phyloP scores from a whole-genome alignment of 2,888 invertebrate species.

The Athalia rosae region DNA sequence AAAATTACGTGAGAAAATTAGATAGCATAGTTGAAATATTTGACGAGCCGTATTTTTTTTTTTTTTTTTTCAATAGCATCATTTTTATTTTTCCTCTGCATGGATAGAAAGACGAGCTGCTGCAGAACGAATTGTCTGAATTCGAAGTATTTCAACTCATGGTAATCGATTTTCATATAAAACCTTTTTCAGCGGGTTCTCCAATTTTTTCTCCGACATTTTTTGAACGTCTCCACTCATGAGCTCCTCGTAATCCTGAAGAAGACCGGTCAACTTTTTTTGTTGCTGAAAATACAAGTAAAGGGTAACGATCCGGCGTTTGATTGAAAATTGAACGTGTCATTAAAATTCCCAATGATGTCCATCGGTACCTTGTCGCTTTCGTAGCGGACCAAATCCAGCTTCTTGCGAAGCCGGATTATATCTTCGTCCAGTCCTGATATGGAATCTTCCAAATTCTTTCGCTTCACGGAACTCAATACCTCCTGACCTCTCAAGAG shows the following conservation, averaged over 20 bases:
- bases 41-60: no score
- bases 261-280: conserved; percentile 61
- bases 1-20: no score
- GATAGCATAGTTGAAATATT: no score
- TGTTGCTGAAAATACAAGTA: conserved; percentile 59
- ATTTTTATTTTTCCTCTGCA: no score
- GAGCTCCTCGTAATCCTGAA: conserved; percentile 68
- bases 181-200: conserved; percentile 81
- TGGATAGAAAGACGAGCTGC: no score
- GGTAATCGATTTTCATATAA: background rate
- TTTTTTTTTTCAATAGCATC: no score
- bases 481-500: conserved; percentile 59
- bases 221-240: conserved; percentile 61
- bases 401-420: conserved; percentile 76
- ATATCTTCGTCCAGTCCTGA: conserved; percentile 64
- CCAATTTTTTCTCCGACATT: conserved; percentile 69
- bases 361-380: conserved; percentile 75
- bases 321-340: background rate
- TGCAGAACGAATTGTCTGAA: no score
- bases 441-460: conserved; percentile 63
- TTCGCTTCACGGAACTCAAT: conserved; percentile 61
- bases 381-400: conserved; percentile 84
- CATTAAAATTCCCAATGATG: background rate
- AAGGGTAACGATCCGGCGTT: background rate
- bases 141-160: no score